A percentile compares a stretch with the other conserved stretches of the same genome.
These are phyloP conservation scores for Laterallus jamaicensis DNA, from an alignment of 2,113 vertebrate genomes.

Conservation along the genomic window DNA sequence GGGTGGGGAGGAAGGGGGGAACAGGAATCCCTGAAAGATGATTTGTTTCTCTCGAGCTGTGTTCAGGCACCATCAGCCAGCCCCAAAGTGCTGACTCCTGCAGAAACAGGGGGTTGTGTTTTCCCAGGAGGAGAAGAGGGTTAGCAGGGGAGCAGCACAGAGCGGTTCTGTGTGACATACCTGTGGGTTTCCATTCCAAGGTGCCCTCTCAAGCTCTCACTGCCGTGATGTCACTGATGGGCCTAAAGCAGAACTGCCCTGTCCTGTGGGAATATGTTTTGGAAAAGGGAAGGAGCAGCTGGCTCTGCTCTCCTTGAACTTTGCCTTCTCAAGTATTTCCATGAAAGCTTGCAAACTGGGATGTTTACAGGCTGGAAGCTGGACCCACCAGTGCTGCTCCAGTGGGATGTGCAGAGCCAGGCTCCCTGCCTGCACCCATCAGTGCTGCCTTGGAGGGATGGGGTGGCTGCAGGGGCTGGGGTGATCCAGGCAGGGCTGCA, in stretches of 20 bases:
- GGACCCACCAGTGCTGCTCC: fast-evolving
- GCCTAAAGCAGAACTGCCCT: not conserved
- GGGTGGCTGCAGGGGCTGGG: fast-evolving
- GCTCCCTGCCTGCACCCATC: not conserved
- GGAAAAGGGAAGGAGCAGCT: not conserved
- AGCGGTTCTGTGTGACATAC: slow-evolving; percentile 60
- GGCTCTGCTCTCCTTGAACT: not conserved
- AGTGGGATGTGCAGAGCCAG: no score
- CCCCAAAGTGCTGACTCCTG: slow-evolving; percentile 48
- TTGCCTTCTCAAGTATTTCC: not conserved
- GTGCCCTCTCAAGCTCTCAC: not conserved
- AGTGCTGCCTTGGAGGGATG: fast-evolving
- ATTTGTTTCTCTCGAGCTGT: slow-evolving; percentile 54
- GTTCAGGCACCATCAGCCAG: slow-evolving; percentile 36
- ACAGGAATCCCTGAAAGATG: not conserved
- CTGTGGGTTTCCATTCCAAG: slow-evolving; percentile 51
- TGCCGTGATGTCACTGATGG: not conserved
- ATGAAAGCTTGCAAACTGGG: fast-evolving
- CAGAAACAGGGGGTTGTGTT: not conserved
- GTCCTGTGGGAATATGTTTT: not conserved
- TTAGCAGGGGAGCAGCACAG: not conserved
- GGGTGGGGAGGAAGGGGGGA: not conserved
- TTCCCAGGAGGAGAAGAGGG: not conserved
- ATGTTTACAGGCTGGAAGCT: not conserved
- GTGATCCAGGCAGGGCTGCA: not conserved